phyloP scores from a whole-genome alignment of 2,113 vertebrate species.

The Girardinichthys multiradiatus region DNA sequence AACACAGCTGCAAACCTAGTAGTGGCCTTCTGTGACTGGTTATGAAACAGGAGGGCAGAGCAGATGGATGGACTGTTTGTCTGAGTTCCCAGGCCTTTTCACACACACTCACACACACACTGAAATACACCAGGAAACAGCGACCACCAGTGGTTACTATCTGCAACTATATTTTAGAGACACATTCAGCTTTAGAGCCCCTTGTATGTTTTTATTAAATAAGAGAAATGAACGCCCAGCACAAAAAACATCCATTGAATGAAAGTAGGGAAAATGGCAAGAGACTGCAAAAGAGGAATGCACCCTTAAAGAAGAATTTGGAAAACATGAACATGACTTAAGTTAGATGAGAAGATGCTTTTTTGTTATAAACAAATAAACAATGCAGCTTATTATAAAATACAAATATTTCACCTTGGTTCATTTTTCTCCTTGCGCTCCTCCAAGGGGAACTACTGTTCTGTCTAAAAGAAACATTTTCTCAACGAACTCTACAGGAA shows the following conservation, averaged over 20 bases:
- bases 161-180: constrained; percentile 33
- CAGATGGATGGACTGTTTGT: constrained; percentile 22
- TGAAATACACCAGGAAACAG: constrained; percentile 46
- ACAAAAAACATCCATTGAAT: constrained; percentile 32
- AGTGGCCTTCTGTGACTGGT: constrained; percentile 13
- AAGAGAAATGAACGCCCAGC: background rate
- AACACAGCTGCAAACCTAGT: constrained; percentile 50
- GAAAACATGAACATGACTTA: background rate
- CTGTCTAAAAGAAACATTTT: background rate
- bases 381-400: background rate
- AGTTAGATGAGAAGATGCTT: too few species aligned
- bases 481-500: background rate
- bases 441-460: background rate
- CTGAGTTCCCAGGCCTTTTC: constrained; percentile 17
- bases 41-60: constrained; percentile 14
- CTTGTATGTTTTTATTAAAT: constrained; percentile 12
- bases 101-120: constrained; percentile 14
- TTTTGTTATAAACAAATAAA: background rate
- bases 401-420: background rate
- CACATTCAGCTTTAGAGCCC: constrained; percentile 10
- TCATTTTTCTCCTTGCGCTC: background rate
- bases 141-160: constrained; percentile 57
- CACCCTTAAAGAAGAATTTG: background rate
- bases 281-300: background rate
- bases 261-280: constrained; percentile 3